Percentiles rank a stretch among this genome's conserved stretches.
phyloP scores from a whole-genome alignment of 1,140 invertebrate species.

The Caenorhabditis briggsae region DNA sequence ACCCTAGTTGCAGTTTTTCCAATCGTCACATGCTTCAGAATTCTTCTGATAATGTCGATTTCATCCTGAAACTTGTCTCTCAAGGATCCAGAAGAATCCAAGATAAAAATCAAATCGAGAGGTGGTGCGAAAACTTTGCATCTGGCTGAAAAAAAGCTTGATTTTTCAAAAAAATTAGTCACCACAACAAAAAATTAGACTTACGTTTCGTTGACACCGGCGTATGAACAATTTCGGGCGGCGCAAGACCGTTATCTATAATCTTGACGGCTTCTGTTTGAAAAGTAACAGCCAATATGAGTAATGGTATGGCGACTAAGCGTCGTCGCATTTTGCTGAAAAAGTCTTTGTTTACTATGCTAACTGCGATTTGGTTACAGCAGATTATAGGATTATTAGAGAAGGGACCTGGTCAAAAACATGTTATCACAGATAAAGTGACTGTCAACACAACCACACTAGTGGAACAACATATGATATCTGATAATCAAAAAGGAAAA shows the following conservation, averaged over 20 bases:
- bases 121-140: constrained; percentile 73
- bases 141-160: constrained; percentile 70
- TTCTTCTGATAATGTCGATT: constrained; percentile 75
- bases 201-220: constrained; percentile 75
- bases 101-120: constrained; percentile 74
- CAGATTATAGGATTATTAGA: constrained; percentile 37
- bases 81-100: constrained; percentile 76
- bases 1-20: constrained; percentile 74
- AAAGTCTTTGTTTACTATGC: neutral
- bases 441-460: neutral
- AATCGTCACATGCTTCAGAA: constrained; percentile 76
- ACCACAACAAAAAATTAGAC: no score
- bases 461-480: constrained; percentile 41
- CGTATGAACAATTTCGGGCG: constrained; percentile 77
- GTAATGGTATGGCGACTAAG: constrained; percentile 47
- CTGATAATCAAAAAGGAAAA: neutral
- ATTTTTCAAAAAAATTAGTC: neutral
- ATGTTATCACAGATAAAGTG: constrained; percentile 6
- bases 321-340: constrained; percentile 20
- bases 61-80: constrained; percentile 75
- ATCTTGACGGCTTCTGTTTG: constrained; percentile 67
- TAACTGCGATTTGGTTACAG: constrained; percentile 20
- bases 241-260: constrained; percentile 75
- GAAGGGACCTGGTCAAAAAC: constrained; percentile 10
- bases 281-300: constrained; percentile 33